phyloP scores from a whole-genome alignment of 2,888 invertebrate genomes.

The Crossocerus cetratus region DNA sequence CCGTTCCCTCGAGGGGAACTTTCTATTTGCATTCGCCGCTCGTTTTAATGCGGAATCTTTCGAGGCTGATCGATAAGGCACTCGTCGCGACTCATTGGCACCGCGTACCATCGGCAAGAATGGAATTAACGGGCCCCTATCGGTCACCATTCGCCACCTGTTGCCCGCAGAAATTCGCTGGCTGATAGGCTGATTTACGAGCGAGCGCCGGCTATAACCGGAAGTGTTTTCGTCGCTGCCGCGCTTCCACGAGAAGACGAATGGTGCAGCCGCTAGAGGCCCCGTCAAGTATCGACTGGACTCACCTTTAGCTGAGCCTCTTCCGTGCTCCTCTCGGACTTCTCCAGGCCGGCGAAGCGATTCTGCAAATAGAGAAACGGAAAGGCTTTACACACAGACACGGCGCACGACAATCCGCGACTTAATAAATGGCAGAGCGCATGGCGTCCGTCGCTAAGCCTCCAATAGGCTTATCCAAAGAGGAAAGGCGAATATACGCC shows the following conservation, averaged over 20 bases:
- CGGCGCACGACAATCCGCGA: too few species aligned
- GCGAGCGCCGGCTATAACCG: neutral
- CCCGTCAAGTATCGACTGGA: slow-evolving; percentile 14
- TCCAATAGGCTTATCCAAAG: too few species aligned
- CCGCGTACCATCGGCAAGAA: slow-evolving; percentile 15
- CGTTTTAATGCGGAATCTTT: too few species aligned
- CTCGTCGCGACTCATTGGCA: neutral
- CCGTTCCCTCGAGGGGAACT: too few species aligned
- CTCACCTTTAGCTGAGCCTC: slow-evolving; percentile 67
- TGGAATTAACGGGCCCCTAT: slow-evolving; percentile 39
- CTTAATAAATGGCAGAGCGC: too few species aligned
- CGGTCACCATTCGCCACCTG: slow-evolving; percentile 55
- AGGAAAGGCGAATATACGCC: too few species aligned
- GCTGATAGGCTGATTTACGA: slow-evolving; percentile 38
- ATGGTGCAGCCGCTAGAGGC: slow-evolving; percentile 35
- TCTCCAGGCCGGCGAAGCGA: slow-evolving; percentile 58
- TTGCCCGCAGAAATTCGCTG: slow-evolving; percentile 47
- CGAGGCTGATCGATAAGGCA: neutral
- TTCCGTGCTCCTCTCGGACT: slow-evolving; percentile 58
- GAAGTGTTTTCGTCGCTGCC: slow-evolving; percentile 7
- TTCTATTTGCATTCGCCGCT: too few species aligned
- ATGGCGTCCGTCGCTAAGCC: too few species aligned
- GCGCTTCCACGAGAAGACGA: slow-evolving; percentile 4
- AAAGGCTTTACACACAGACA: too few species aligned
- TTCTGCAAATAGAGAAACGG: slow-evolving; percentile 59